These are phyloP conservation scores for Lymantria monacha DNA, from an alignment of 2,888 invertebrate species.

Conservation along the genomic window DNA sequence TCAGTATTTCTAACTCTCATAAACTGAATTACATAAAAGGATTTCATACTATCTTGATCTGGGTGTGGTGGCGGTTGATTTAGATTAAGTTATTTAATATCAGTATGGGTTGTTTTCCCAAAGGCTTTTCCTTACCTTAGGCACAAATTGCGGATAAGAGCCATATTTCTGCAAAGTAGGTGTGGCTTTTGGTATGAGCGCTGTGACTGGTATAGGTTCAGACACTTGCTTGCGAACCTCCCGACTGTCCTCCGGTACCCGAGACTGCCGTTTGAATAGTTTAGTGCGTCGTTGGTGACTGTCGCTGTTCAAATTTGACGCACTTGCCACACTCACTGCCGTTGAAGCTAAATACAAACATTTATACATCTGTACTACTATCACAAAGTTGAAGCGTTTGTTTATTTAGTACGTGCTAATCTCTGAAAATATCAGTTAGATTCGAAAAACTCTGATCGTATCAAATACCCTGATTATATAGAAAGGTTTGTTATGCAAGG, in stretches of 20 bases:
- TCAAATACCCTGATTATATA: too few relatives aligned
- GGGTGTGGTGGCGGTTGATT: too few relatives aligned
- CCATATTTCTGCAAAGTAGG: conserved; percentile 60
- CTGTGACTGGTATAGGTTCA: conserved; percentile 47
- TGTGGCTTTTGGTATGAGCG: conserved; percentile 17
- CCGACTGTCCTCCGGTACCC: conserved; percentile 52
- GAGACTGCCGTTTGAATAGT: conserved; percentile 58
- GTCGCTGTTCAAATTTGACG: conserved; percentile 12
- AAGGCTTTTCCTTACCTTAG: conserved; percentile 45
- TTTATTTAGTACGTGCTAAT: too few relatives aligned
- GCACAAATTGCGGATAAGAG: conserved; percentile 64
- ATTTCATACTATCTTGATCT: too few relatives aligned
- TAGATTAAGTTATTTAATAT: too few relatives aligned
- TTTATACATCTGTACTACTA: neutral
- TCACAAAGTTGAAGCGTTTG: neutral
- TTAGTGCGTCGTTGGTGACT: conserved; percentile 49
- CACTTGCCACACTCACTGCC: neutral
- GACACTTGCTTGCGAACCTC: conserved; percentile 56
- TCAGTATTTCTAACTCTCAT: too few relatives aligned
- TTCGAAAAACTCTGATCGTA: too few relatives aligned
- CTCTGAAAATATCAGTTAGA: too few relatives aligned
- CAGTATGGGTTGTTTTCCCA: too few relatives aligned
- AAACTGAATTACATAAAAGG: too few relatives aligned
- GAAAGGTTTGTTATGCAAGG: too few relatives aligned
- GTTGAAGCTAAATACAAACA: neutral